These are phyloP conservation scores for Chroicocephalus ridibundus DNA, from an alignment of 2,113 vertebrate species.

Conservation along the genomic window DNA sequence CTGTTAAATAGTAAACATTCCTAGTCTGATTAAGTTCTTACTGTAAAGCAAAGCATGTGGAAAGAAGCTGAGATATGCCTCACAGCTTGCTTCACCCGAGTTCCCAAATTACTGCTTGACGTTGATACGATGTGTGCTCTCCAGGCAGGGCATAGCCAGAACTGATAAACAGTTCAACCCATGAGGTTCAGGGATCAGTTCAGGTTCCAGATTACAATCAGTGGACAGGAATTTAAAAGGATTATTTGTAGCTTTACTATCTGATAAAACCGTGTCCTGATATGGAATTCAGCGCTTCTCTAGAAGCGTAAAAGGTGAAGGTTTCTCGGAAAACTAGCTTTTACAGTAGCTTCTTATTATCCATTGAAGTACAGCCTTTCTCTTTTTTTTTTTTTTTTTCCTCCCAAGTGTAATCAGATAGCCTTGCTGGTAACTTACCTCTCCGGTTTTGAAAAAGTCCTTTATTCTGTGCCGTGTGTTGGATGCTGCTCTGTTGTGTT, in stretches of 20 bases:
- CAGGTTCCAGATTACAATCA: neutral
- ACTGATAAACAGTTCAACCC: neutral
- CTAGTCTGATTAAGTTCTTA: neutral
- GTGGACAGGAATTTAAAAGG: neutral
- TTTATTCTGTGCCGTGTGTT: neutral
- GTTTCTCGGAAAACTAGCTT: neutral
- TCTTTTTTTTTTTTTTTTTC: neutral
- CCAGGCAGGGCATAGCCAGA: neutral
- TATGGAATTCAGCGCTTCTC: neutral
- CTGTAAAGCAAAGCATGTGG: neutral
- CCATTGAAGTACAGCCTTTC: neutral
- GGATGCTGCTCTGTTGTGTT: neutral
- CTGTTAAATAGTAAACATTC: neutral
- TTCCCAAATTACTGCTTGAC: neutral
- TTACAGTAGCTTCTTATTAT: neutral
- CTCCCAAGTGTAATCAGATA: neutral
- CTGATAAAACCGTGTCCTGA: neutral
- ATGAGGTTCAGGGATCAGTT: neutral
- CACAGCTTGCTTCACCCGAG: neutral
- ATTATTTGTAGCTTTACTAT: neutral
- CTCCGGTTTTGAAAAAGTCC: neutral
- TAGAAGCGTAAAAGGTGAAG: neutral
- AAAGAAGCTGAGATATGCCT: neutral
- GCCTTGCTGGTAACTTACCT: neutral
- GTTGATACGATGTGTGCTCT: neutral